These are phyloP conservation scores for Drosophila koepferae DNA, from an alignment of 2,888 invertebrate species.

Conservation along the genomic window DNA sequence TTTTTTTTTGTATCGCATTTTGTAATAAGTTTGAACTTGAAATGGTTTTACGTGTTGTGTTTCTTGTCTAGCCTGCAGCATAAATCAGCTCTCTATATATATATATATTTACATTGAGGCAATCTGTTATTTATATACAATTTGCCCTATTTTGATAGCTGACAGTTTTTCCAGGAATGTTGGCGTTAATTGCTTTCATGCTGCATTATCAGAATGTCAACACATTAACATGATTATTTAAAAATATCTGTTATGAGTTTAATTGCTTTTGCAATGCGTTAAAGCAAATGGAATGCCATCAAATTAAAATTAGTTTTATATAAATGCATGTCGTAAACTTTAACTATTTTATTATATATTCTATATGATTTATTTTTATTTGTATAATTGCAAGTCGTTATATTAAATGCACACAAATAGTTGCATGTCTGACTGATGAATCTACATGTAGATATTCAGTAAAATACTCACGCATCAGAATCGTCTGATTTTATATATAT, in stretches of 20 bases:
- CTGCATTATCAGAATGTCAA: not conserved
- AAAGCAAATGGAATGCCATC: slow-evolving; percentile 23
- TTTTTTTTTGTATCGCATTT: slow-evolving; percentile 32
- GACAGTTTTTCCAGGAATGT: slow-evolving; percentile 17
- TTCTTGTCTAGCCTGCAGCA: slow-evolving; percentile 14
- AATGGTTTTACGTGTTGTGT: slow-evolving; percentile 43
- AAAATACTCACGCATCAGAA: slow-evolving; percentile 19
- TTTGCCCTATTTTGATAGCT: slow-evolving; percentile 20
- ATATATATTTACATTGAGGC: not conserved
- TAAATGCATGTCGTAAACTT: not conserved
- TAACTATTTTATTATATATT: slow-evolving; percentile 28
- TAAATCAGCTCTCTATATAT: not conserved
- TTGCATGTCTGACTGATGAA: slow-evolving; percentile 7
- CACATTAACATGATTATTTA: slow-evolving; percentile 18
- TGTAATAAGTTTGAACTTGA: slow-evolving; percentile 65
- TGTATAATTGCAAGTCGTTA: not conserved
- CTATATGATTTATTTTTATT: not conserved
- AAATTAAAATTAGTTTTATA: slow-evolving; percentile 14
- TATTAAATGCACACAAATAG: slow-evolving; percentile 17
- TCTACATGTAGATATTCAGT: slow-evolving; percentile 1
- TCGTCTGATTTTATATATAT: slow-evolving; percentile 12
- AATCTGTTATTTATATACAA: slow-evolving; percentile 34
- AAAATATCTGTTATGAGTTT: slow-evolving; percentile 25
- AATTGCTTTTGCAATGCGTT: not conserved
- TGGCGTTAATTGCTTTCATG: slow-evolving; percentile 27